phyloP scores from a whole-genome alignment of 2,888 invertebrate genomes.

The Leptura quadrifasciata region DNA sequence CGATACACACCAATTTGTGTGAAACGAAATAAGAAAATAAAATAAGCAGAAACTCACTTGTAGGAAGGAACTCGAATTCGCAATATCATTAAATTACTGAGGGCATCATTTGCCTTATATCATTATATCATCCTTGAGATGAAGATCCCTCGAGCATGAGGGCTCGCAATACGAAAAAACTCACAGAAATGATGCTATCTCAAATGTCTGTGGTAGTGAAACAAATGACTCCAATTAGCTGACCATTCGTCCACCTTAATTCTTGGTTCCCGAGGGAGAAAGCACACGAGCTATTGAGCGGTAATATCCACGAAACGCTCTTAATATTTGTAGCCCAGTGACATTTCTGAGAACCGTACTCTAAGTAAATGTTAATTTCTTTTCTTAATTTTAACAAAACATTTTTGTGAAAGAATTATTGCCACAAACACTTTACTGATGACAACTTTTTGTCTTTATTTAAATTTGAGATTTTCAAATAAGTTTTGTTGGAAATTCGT shows the following conservation, averaged over 20 bases:
- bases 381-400: background rate
- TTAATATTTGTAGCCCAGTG: constrained; percentile 24
- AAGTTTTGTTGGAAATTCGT: too few species aligned
- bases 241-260: constrained; percentile 71
- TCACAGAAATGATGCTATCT: constrained; percentile 61
- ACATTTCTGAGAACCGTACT: constrained; percentile 9
- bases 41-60: background rate
- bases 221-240: constrained; percentile 70
- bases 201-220: constrained; percentile 63
- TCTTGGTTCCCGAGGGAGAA: constrained; percentile 45
- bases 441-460: too few species aligned
- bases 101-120: constrained; percentile 28
- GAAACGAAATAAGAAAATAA: background rate
- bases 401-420: background rate
- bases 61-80: constrained; percentile 16
- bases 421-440: too few species aligned
- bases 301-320: background rate
- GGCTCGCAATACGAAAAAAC: constrained; percentile 51
- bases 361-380: background rate
- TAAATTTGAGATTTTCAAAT: too few species aligned
- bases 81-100: constrained; percentile 40
- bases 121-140: constrained; percentile 29
- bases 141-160: constrained; percentile 40
- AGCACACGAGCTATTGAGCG: constrained; percentile 26
- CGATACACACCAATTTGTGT: constrained; percentile 27